Evolutionary conservation across 1,140 invertebrate genomes (phyloP), one percentile per base, ranked within the genome.

Genomic region (Zaprionus camerounensis): DNA sequence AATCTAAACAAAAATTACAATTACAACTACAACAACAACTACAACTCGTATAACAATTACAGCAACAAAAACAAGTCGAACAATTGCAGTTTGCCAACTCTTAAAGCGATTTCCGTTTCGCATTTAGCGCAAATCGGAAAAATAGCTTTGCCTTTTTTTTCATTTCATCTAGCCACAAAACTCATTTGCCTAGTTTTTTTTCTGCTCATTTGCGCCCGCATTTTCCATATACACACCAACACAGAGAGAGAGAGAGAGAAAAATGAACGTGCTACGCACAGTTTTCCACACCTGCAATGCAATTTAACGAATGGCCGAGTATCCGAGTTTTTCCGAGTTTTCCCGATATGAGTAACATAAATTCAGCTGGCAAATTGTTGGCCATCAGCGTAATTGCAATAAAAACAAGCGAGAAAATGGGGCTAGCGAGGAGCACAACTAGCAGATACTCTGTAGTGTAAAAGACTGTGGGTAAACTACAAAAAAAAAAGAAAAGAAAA

Each of bases 261-360:
- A n/a, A 0, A 7, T 15, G 15, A 2, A 41, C 31, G 38, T 51
- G 24, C 5, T 56, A 55, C 56, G 17, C 28, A 36, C 20, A 34
- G 57, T 72, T 72, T 72, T 56, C 53, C 44, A 53, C 70, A 66
- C 70, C 62, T 65, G 62, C 36, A 55, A 20, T 38, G 63, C 62
- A 70, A 70, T 70, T 68, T 55, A 49, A 67, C 56, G 28, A 75
- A 20, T 78, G 57, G 53, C 49, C 66, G 55, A 68, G 69, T 85
- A 66, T 71, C 36, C 62, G 38, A 65, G 53, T 66, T 83, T 84
- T 84, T 55, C 36, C 62, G 38, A 65, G 38, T 66, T 83, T 84
- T 85, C 71, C 51, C 55, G 64, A 51, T 71, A 64, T 41, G 17
- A 71, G 34, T 59, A 77, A 69, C 58, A 68, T 69, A 71, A 66